Evolutionary conservation across 2,113 vertebrate genomes (phyloP).

Genomic region (Sylvilagus bachmani): DNA sequence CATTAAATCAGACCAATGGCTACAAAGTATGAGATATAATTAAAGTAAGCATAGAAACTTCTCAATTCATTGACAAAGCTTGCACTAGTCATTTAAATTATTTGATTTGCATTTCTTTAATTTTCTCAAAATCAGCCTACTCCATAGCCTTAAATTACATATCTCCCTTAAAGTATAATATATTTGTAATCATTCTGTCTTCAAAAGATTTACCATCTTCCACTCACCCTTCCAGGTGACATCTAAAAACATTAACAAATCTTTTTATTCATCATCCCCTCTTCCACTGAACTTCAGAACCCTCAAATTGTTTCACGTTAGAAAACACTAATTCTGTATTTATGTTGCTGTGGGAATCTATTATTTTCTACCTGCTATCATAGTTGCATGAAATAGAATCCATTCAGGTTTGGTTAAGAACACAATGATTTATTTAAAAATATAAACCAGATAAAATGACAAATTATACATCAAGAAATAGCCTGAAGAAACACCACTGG

Average conservation of each 20-base stretch:
- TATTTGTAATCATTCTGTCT: neutral
- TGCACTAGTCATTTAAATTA: neutral
- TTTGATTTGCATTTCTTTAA: neutral
- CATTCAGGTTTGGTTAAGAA: neutral
- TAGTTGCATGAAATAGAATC: neutral
- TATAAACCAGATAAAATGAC: neutral
- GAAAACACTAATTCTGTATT: neutral
- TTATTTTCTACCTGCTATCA: neutral
- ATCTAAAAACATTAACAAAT: neutral
- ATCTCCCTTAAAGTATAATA: neutral
- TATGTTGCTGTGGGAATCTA: neutral
- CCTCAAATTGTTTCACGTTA: neutral
- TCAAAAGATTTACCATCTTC: neutral
- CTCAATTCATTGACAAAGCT: neutral
- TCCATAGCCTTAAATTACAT: neutral
- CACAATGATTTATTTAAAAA: neutral
- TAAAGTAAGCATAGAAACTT: neutral
- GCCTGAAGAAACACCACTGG: neutral
- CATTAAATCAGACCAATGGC: neutral
- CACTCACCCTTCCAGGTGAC: neutral
- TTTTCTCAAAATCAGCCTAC: neutral
- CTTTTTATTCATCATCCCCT: neutral
- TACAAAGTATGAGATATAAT: neutral
- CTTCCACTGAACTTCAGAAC: neutral
- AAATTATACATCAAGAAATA: neutral